phyloP scores from a whole-genome alignment of 1,140 invertebrate species.

The Ceratosolen fusciceps region DNA sequence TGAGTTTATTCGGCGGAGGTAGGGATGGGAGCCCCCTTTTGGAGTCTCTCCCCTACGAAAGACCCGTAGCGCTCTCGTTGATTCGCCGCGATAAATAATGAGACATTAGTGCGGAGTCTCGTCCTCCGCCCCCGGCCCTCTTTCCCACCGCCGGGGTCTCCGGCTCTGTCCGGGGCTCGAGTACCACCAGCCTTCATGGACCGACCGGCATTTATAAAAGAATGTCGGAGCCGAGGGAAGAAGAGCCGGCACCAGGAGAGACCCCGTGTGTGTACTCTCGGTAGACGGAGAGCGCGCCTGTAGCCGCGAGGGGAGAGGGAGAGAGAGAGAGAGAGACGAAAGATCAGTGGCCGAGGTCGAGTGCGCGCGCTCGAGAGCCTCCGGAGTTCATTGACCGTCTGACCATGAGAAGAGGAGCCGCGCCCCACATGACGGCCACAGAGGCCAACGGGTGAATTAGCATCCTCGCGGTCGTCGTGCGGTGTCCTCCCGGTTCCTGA shows the following conservation, averaged over 20 bases:
- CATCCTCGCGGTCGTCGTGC: constrained; percentile 7
- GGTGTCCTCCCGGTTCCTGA: background rate
- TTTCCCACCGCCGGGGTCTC: background rate
- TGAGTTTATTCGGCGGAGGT: background rate
- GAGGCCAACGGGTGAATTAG: constrained; percentile 27
- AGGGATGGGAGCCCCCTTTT: no score
- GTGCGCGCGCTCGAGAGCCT: constrained; percentile 27
- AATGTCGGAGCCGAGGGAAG: background rate
- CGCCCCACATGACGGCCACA: constrained; percentile 59
- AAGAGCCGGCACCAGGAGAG: background rate
- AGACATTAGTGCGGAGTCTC: no score
- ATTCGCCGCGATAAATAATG: background rate
- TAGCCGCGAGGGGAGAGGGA: background rate
- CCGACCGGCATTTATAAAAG: constrained; percentile 43
- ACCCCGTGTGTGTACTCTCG: no score
- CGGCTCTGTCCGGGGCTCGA: background rate
- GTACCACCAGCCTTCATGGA: background rate
- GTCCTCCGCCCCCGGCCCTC: no score
- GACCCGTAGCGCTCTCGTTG: background rate
- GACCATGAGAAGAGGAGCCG: constrained; percentile 63
- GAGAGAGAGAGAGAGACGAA: constrained; percentile 19
- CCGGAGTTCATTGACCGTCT: constrained; percentile 65
- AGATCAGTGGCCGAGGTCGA: constrained; percentile 14
- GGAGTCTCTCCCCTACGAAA: no score
- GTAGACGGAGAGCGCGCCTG: no score